Percentiles rank a stretch among this genome's conserved stretches.
Conservation (phyloP, 2,888 invertebrate genomes). For the Thereva unica region DNA sequence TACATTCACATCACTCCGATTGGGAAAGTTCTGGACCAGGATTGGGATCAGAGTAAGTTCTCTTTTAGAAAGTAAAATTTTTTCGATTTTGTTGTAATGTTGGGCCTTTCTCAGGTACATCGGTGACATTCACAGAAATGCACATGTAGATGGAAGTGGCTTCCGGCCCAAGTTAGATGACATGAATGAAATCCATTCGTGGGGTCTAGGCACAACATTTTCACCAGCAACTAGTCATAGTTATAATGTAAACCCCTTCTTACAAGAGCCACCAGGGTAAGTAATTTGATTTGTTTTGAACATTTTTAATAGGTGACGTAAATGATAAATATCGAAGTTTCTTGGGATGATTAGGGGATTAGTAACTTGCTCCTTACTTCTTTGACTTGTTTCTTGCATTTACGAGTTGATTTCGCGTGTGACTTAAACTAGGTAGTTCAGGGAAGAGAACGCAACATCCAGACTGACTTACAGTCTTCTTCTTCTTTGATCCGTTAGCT, state of each 20-base stretch:
- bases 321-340: not conserved
- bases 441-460: too few relatives aligned
- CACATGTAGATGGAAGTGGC: slow-evolving; percentile 59
- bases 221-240: slow-evolving; percentile 54
- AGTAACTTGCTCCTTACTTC: too few relatives aligned
- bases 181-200: slow-evolving; percentile 65
- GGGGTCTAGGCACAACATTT: slow-evolving; percentile 64
- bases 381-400: too few relatives aligned
- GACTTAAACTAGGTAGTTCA: too few relatives aligned
- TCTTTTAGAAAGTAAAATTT: slow-evolving; percentile 18
- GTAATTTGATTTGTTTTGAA: too few relatives aligned
- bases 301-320: not conserved
- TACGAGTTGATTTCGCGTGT: too few relatives aligned
- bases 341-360: too few relatives aligned
- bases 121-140: slow-evolving; percentile 64
- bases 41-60: slow-evolving; percentile 64
- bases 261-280: slow-evolving; percentile 55
- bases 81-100: not conserved
- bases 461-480: too few relatives aligned
- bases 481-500: too few relatives aligned
- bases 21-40: slow-evolving; percentile 68
- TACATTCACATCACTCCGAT: slow-evolving; percentile 52
- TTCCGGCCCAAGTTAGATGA: slow-evolving; percentile 62
- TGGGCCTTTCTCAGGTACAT: slow-evolving; percentile 60
- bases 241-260: slow-evolving; percentile 52